phyloP scores from a whole-genome alignment of 1,140 invertebrate genomes.

The Hypsibius dujardini region DNA sequence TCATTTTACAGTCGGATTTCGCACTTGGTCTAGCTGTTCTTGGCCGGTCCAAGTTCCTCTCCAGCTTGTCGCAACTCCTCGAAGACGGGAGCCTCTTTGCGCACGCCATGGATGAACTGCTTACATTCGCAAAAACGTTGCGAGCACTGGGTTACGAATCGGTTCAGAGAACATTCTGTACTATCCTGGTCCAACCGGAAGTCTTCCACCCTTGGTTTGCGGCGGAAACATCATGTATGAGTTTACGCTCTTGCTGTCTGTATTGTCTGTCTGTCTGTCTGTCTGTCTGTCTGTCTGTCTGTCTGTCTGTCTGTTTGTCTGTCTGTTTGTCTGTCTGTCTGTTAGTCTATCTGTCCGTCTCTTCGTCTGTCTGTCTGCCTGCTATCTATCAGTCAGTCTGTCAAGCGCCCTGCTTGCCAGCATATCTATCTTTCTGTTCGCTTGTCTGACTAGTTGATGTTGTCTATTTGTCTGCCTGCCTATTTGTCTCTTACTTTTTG shows the following conservation, averaged over 20 bases:
- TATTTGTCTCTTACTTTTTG: too few species aligned
- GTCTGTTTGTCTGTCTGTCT: too few species aligned
- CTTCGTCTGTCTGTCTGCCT: too few species aligned
- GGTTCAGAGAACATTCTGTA: not conserved
- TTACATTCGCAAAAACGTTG: not conserved
- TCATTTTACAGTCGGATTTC: not conserved
- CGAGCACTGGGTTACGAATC: not conserved
- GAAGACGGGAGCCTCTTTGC: not conserved
- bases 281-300: too few species aligned
- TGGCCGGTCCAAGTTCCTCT: conserved; percentile 8
- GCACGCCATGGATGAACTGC: not conserved
- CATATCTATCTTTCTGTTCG: too few species aligned
- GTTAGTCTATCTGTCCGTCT: too few species aligned
- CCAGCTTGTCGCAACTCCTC: not conserved
- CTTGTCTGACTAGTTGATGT: too few species aligned
- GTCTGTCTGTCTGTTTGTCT: too few species aligned
- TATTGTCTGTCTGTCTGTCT: too few species aligned
- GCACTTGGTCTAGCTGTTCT: not conserved
- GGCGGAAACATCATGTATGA: not conserved
- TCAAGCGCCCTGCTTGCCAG: too few species aligned
- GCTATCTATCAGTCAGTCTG: too few species aligned
- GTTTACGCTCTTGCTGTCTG: not conserved
- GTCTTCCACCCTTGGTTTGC: not conserved
- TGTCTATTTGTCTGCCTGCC: too few species aligned
- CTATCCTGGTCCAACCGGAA: not conserved